Conservation (phyloP, 2,888 invertebrate species). For the Acanthacorydalis orientalis region DNA sequence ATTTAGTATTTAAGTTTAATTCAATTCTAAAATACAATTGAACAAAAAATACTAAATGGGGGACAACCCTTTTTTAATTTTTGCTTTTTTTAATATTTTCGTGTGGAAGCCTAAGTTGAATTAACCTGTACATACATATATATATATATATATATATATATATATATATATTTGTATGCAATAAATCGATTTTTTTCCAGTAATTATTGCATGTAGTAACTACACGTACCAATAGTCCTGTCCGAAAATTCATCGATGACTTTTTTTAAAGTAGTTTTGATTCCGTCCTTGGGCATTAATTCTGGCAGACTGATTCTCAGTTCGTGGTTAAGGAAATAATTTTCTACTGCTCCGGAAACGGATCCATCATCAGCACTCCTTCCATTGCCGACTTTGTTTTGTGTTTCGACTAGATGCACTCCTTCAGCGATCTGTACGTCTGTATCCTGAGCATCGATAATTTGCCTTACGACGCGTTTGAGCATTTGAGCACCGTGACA, state of each 20-base stretch:
- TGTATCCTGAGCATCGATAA: constrained; percentile 30
- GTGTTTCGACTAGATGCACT: constrained; percentile 39
- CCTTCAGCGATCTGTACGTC: constrained; percentile 44
- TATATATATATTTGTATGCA: too few relatives aligned
- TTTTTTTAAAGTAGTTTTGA: constrained; percentile 32
- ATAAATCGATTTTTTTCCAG: too few relatives aligned
- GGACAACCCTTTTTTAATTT: too few relatives aligned
- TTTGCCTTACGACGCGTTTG: constrained; percentile 32
- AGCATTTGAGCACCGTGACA: constrained; percentile 34
- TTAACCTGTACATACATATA: too few relatives aligned
- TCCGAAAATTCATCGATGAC: constrained; percentile 30
- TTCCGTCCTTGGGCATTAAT: constrained; percentile 45
- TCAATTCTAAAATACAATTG: too few relatives aligned
- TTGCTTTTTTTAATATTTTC: too few relatives aligned
- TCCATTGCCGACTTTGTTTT: constrained; percentile 29
- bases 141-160: too few relatives aligned
- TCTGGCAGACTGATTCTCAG: constrained; percentile 52
- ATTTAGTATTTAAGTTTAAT: too few relatives aligned
- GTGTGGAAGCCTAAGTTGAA: too few relatives aligned
- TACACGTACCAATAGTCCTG: constrained; percentile 35
- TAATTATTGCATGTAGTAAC: too few relatives aligned
- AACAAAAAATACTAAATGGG: too few relatives aligned
- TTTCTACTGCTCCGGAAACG: constrained; percentile 39
- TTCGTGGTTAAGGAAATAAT: constrained; percentile 55
- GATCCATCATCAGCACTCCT: constrained; percentile 30